Evolutionary conservation across 2,888 invertebrate genomes (phyloP).

Genomic region (Dasysyrphus albostriatus): DNA sequence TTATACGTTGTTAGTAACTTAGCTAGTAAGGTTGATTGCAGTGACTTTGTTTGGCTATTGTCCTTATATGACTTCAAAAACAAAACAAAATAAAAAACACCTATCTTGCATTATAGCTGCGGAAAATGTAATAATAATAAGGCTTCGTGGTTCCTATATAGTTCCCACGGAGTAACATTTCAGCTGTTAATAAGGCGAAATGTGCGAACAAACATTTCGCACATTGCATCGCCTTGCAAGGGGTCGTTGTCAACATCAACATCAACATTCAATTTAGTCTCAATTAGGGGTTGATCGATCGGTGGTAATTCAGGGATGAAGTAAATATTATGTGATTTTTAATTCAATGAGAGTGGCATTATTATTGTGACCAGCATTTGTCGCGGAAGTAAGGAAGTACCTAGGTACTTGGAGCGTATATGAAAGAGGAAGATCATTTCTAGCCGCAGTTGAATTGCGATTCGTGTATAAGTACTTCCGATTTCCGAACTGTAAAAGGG

Average conservation of each 20-base stretch:
- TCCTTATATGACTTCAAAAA: slow-evolving; percentile 48
- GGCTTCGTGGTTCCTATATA: background rate
- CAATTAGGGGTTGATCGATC: slow-evolving; percentile 76
- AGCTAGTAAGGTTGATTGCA: slow-evolving; percentile 60
- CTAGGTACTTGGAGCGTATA: background rate
- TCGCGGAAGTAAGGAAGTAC: slow-evolving; percentile 32
- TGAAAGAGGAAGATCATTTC: slow-evolving; percentile 34
- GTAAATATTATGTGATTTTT: slow-evolving; percentile 69
- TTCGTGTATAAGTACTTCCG: slow-evolving; percentile 51
- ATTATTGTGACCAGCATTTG: slow-evolving; percentile 64
- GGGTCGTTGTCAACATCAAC: slow-evolving; percentile 30
- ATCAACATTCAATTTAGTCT: slow-evolving; percentile 55
- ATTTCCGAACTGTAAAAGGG: background rate
- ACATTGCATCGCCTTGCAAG: slow-evolving; percentile 38
- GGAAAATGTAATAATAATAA: background rate
- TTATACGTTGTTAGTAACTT: slow-evolving; percentile 1
- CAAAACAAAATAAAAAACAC: slow-evolving; percentile 20
- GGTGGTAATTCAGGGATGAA: slow-evolving; percentile 62
- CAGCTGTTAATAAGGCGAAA: slow-evolving; percentile 66
- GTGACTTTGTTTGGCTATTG: slow-evolving; percentile 54
- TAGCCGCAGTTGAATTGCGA: slow-evolving; percentile 67
- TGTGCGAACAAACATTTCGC: slow-evolving; percentile 71
- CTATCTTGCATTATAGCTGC: background rate
- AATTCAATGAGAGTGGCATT: slow-evolving; percentile 64
- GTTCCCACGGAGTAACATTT: slow-evolving; percentile 70